Conservation (phyloP, 2,888 invertebrate species). For the Parnassius mnemosyne region DNA sequence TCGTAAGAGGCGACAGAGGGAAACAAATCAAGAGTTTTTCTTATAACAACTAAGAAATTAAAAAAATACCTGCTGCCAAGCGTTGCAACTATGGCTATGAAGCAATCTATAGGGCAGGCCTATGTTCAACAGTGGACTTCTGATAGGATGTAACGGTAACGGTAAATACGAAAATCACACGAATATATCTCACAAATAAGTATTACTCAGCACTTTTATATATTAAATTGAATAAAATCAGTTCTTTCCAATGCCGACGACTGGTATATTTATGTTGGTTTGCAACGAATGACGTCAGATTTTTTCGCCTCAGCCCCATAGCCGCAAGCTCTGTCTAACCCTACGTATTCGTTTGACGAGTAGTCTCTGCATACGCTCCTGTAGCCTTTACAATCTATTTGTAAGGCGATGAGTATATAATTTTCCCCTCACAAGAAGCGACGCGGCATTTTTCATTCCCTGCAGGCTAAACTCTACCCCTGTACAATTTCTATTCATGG, state of each 20-base stretch:
- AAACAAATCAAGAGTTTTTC: too few species aligned
- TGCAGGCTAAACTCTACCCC: constrained; percentile 44
- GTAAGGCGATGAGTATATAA: constrained; percentile 72
- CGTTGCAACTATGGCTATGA: too few species aligned
- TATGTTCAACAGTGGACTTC: too few species aligned
- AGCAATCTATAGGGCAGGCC: too few species aligned
- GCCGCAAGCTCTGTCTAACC: constrained; percentile 45
- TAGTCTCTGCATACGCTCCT: constrained; percentile 45
- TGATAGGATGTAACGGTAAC: too few species aligned
- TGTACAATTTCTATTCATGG: constrained; percentile 36
- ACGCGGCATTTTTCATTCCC: constrained; percentile 62
- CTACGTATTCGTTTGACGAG: constrained; percentile 58
- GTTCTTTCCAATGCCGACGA: constrained; percentile 4
- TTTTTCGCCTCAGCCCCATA: constrained; percentile 50
- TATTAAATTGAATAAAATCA: constrained; percentile 21
- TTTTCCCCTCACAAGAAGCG: constrained; percentile 59
- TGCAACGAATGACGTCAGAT: constrained; percentile 46
- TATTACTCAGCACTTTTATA: not conserved
- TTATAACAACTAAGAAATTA: too few species aligned
- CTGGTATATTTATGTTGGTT: constrained; percentile 36
- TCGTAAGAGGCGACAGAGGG: too few species aligned
- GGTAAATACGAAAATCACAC: too few species aligned
- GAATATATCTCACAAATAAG: not conserved
- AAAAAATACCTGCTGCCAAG: too few species aligned
- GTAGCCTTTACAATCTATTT: constrained; percentile 71